Evolutionary conservation across 2,797 vertebrate genomes (phyloP).

Genomic region (Hapalemur alaotrensis): DNA sequence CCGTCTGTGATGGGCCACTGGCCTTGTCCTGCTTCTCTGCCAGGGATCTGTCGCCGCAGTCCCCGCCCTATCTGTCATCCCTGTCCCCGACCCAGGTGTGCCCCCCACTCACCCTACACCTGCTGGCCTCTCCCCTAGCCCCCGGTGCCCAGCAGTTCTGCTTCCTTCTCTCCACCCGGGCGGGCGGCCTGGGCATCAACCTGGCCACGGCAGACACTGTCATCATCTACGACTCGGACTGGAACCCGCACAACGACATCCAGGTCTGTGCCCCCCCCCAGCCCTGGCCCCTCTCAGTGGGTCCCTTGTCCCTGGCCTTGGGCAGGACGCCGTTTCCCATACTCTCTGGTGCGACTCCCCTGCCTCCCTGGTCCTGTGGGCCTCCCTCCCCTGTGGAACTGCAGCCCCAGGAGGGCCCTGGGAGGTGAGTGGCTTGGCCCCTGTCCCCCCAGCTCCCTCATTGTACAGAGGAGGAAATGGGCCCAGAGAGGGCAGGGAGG

Average conservation of each 20-base stretch:
- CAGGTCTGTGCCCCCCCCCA: slow-evolving; percentile 86
- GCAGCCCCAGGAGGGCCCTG: not conserved
- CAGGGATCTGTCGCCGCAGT: not conserved
- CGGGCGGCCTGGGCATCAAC: slow-evolving; percentile 97
- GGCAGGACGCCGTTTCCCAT: not conserved
- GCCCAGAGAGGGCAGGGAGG: not conserved
- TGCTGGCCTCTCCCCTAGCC: slow-evolving; percentile 84
- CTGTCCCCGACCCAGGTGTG: too few relatives aligned
- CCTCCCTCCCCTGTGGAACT: not conserved
- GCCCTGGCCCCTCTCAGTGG: fast-evolving
- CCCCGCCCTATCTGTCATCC: not conserved
- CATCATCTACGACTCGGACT: slow-evolving; percentile 98
- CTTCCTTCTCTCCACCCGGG: slow-evolving; percentile 96
- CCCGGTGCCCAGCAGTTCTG: slow-evolving; percentile 98
- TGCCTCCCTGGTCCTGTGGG: not conserved
- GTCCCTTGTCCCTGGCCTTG: not conserved
- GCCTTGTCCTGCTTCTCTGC: not conserved
- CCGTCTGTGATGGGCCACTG: not conserved
- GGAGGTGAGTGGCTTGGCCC: not conserved
- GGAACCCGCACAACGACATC: slow-evolving; percentile 99
- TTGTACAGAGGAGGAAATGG: not conserved
- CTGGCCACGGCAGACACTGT: slow-evolving; percentile 97
- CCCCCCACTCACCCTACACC: not conserved
- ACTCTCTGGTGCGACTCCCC: too few relatives aligned
- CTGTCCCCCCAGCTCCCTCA: not conserved